These are phyloP conservation scores for Lipophrys pholis DNA, from an alignment of 2,113 vertebrate species.

Conservation along the genomic window DNA sequence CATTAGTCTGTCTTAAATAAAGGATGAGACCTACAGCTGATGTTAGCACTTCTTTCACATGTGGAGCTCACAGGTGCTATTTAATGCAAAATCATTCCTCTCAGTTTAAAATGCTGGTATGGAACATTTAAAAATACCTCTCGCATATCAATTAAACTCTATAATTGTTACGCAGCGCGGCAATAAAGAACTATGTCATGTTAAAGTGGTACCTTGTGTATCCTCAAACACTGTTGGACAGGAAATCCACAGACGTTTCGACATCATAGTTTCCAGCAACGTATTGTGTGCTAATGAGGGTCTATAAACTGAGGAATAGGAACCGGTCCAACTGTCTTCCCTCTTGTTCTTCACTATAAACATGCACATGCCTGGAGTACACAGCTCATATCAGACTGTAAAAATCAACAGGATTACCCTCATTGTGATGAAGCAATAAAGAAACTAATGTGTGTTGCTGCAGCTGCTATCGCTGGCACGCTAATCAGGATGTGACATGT, in stretches of 20 bases:
- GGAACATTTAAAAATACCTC: background rate
- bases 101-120: background rate
- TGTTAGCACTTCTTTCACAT: conserved; percentile 20
- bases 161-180: background rate
- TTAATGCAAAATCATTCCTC: background rate
- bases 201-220: background rate
- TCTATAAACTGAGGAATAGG: conserved; percentile 62
- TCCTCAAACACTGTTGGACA: conserved; percentile 27
- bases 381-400: conserved; percentile 50
- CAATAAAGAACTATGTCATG: conserved; percentile 1
- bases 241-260: conserved; percentile 27
- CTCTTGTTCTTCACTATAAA: background rate
- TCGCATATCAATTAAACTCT: conserved; percentile 7
- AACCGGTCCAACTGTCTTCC: conserved; percentile 53
- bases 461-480: conserved; percentile 11
- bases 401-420: conserved; percentile 53
- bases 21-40: conserved; percentile 61
- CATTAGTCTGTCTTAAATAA: conserved; percentile 63
- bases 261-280: conserved; percentile 70
- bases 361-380: conserved; percentile 39
- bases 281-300: conserved; percentile 68
- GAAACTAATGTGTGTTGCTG: background rate
- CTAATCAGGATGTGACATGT: background rate
- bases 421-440: conserved; percentile 32
- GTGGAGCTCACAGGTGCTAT: background rate